Conservation (phyloP, 1,140 invertebrate genomes). For the Chymomyza costata region DNA sequence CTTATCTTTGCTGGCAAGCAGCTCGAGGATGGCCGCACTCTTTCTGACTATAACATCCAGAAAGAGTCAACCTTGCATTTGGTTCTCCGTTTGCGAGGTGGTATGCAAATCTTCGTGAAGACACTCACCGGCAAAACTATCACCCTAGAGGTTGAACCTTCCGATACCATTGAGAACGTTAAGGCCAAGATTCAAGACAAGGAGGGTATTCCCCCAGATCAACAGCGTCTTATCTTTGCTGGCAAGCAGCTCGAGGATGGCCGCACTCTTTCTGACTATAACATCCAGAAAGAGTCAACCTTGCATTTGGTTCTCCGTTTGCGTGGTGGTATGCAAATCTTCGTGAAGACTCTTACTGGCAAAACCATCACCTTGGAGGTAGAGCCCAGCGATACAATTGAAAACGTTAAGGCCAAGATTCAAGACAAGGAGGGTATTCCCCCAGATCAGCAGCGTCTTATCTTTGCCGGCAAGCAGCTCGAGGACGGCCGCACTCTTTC, state of each 20-base stretch:
- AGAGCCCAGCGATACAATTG: constrained; percentile 87
- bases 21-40: constrained; percentile 80
- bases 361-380: constrained; percentile 90
- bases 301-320: constrained; percentile 90
- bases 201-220: constrained; percentile 84
- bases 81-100: constrained; percentile 87
- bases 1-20: constrained; percentile 87
- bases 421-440: constrained; percentile 85
- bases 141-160: constrained; percentile 87
- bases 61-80: constrained; percentile 94
- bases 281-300: constrained; percentile 93
- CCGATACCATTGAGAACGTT: constrained; percentile 90
- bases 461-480: constrained; percentile 87
- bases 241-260: constrained; percentile 89
- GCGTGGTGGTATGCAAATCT: constrained; percentile 91
- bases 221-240: constrained; percentile 85
- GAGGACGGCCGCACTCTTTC: constrained; percentile 87
- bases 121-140: constrained; percentile 90
- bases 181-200: constrained; percentile 88
- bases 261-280: constrained; percentile 86
- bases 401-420: constrained; percentile 88
- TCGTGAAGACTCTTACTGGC: constrained; percentile 88
- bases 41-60: constrained; percentile 86
- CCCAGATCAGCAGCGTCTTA: constrained; percentile 84
- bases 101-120: constrained; percentile 88